A percentile compares a stretch with the other conserved stretches of the same genome.
These are phyloP conservation scores for Polia nebulosa DNA, from an alignment of 2,888 invertebrate genomes.

Conservation along the genomic window DNA sequence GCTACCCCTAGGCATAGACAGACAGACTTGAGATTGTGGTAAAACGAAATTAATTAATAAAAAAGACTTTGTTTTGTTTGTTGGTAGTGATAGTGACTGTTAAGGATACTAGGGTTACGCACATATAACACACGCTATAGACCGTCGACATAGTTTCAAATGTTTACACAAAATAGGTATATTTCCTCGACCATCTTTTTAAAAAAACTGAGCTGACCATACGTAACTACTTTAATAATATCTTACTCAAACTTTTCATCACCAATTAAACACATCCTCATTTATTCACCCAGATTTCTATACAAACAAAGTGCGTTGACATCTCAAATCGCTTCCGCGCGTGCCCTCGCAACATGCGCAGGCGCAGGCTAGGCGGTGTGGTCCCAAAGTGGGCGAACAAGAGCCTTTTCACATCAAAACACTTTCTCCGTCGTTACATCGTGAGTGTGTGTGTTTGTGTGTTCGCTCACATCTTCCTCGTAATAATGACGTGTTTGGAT, in stretches of 20 bases:
- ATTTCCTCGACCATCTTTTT: too few species aligned
- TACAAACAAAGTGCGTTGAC: slow-evolving; percentile 35
- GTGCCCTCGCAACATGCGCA: slow-evolving; percentile 19
- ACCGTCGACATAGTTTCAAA: too few species aligned
- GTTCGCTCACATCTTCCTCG: slow-evolving; percentile 53
- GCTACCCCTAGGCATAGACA: too few species aligned
- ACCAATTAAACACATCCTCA: slow-evolving; percentile 6
- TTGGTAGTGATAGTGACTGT: too few species aligned
- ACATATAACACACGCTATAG: too few species aligned
- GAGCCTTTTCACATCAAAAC: slow-evolving; percentile 72
- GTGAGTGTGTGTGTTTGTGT: slow-evolving; percentile 15
- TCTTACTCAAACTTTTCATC: background rate
- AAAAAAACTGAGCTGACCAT: background rate
- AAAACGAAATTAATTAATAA: too few species aligned
- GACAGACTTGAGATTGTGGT: too few species aligned
- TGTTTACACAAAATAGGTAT: too few species aligned
- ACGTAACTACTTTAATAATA: too few species aligned
- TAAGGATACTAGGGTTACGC: too few species aligned
- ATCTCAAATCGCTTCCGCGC: slow-evolving; percentile 48
- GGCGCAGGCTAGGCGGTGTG: slow-evolving; percentile 26
- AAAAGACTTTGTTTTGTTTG: too few species aligned
- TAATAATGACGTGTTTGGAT: slow-evolving; percentile 50
- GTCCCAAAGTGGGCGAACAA: slow-evolving; percentile 70
- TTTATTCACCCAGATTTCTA: slow-evolving; percentile 29
- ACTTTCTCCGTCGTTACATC: slow-evolving; percentile 73